These are phyloP conservation scores for Pristionchus maxplancki DNA, from an alignment of 2,888 invertebrate genomes.

Conservation along the genomic window DNA sequence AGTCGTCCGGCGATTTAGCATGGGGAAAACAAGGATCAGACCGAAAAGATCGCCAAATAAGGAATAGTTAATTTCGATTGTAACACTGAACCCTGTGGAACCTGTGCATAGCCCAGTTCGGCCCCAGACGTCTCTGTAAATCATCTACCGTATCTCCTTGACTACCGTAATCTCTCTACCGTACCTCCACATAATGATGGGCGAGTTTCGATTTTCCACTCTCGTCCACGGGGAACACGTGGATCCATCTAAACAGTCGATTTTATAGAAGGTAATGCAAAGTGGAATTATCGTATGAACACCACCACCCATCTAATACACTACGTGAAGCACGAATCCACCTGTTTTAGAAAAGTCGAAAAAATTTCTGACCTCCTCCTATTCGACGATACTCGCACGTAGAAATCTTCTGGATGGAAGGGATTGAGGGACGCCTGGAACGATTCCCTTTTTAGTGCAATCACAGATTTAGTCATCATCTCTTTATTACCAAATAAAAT, in stretches of 20 bases:
- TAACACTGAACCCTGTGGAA: too few species aligned
- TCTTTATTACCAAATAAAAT: background rate
- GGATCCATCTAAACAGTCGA: conserved; percentile 87
- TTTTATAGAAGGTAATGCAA: background rate
- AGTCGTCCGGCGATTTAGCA: background rate
- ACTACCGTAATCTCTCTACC: background rate
- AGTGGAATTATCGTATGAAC: background rate
- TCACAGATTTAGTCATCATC: background rate
- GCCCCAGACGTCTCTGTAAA: background rate
- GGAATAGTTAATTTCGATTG: conserved; percentile 12
- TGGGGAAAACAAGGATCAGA: background rate
- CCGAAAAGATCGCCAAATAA: background rate
- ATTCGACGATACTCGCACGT: conserved; percentile 75
- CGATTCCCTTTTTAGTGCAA: background rate
- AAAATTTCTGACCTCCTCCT: conserved; percentile 79
- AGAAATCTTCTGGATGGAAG: conserved; percentile 95
- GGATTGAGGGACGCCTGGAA: conserved; percentile 85
- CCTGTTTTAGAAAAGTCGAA: background rate
- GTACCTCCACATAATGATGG: conserved; percentile 75
- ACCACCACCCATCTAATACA: background rate
- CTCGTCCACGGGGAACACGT: conserved; percentile 89
- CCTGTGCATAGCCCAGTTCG: too few species aligned
- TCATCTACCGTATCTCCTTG: too few species aligned
- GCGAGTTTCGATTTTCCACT: conserved; percentile 75
- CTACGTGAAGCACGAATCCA: background rate